Conservation (phyloP, 2,113 vertebrate genomes). For the Ceyx cyanopectus region DNA sequence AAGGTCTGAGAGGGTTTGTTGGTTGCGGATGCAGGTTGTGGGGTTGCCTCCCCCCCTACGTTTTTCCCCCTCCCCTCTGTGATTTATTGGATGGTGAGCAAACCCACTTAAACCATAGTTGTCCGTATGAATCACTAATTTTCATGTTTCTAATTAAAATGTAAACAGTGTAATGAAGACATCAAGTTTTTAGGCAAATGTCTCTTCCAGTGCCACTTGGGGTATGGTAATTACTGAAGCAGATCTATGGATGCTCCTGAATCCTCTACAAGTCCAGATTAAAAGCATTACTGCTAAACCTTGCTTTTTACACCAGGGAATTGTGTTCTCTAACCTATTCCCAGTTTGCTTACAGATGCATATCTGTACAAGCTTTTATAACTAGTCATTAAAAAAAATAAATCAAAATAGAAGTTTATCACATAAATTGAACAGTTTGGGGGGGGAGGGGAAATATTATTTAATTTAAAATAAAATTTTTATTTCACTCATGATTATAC, state of each 20-base stretch:
- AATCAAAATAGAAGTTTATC: constrained; percentile 66
- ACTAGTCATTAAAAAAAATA: constrained; percentile 67
- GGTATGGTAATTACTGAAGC: constrained; percentile 98
- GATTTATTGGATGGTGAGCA: constrained; percentile 80
- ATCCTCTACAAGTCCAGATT: constrained; percentile 96
- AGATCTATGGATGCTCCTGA: constrained; percentile 94
- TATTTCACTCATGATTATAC: constrained; percentile 28
- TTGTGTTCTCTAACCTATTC: constrained; percentile 89
- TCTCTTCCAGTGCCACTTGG: constrained; percentile 91
- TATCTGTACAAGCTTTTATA: constrained; percentile 74
- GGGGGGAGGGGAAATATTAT: constrained; percentile 34
- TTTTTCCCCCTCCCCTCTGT: not conserved
- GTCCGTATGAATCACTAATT: constrained; percentile 87
- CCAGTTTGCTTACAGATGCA: constrained; percentile 83
- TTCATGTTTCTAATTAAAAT: constrained; percentile 98
- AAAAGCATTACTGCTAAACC: constrained; percentile 96
- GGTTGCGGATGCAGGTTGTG: not conserved
- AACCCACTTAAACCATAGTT: constrained; percentile 85
- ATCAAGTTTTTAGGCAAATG: constrained; percentile 98
- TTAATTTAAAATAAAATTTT: constrained; percentile 57
- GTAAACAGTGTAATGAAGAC: constrained; percentile 98
- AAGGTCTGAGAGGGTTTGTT: not conserved
- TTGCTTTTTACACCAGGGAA: constrained; percentile 90
- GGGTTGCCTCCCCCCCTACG: not conserved
- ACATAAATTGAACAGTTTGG: constrained; percentile 53